Percentiles rank a stretch among this genome's conserved stretches.
Evolutionary conservation across 2,113 vertebrate species (phyloP).

Genomic region (Hypocryptadius cinnamomeus): DNA sequence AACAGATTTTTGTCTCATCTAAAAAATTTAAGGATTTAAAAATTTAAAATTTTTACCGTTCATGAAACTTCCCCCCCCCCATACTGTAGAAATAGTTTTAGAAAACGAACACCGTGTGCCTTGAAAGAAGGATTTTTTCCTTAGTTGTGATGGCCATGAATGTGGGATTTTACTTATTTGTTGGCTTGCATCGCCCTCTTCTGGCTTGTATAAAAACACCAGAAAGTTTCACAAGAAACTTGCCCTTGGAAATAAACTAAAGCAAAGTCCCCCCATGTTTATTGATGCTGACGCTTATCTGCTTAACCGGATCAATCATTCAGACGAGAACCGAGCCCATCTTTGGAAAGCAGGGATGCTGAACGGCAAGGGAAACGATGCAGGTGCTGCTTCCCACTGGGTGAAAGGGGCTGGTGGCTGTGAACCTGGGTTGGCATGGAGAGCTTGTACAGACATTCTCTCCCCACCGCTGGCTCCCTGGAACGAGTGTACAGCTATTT

Average conservation of each 20-base stretch:
- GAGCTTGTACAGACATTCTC: accelerated
- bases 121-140: neutral
- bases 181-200: constrained; percentile 36
- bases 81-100: neutral
- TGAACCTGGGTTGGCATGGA: accelerated
- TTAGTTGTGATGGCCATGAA: accelerated
- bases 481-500: neutral
- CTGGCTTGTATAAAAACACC: neutral
- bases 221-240: neutral
- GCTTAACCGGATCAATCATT: neutral
- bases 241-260: neutral
- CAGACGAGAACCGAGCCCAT: neutral
- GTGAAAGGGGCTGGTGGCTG: too few relatives aligned
- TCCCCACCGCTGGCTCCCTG: neutral
- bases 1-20: neutral
- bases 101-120: neutral
- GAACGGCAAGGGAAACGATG: neutral
- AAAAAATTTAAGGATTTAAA: neutral
- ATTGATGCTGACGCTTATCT: neutral
- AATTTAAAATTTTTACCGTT: neutral
- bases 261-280: accelerated
- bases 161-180: neutral
- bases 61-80: neutral
- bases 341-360: neutral
- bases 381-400: neutral